phyloP scores from a whole-genome alignment of 2,888 invertebrate species.

The Lampropteryx suffumata region DNA sequence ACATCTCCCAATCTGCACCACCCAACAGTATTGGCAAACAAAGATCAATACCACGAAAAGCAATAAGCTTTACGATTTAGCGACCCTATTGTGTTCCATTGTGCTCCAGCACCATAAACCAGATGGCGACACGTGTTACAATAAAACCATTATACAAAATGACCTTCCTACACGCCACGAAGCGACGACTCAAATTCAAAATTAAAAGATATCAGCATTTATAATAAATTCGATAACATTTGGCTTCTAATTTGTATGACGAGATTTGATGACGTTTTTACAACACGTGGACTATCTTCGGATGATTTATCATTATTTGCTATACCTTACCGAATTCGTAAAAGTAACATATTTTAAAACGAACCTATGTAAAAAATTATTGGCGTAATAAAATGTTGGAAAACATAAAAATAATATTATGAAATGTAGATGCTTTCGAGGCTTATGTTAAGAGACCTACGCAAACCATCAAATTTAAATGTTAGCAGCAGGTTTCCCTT shows the following conservation, averaged over 20 bases:
- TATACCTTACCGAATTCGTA: too few relatives aligned
- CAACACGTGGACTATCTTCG: constrained; percentile 3
- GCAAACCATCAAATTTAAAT: constrained; percentile 17
- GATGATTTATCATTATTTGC: constrained; percentile 17
- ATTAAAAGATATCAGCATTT: constrained; percentile 7
- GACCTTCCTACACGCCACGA: constrained; percentile 13
- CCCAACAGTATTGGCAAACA: constrained; percentile 44
- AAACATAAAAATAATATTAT: constrained; percentile 12
- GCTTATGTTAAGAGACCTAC: constrained; percentile 20
- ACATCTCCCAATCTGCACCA: constrained; percentile 7
- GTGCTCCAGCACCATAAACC: constrained; percentile 33
- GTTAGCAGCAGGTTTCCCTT: constrained; percentile 5
- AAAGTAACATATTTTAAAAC: not conserved
- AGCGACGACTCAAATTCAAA: constrained; percentile 14
- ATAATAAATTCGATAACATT: constrained; percentile 10
- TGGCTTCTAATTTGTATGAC: constrained; percentile 11
- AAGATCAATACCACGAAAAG: constrained; percentile 59
- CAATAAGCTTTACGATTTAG: constrained; percentile 62
- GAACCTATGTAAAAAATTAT: constrained; percentile 11
- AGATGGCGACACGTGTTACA: constrained; percentile 30
- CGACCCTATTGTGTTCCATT: constrained; percentile 49
- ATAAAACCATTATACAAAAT: constrained; percentile 27
- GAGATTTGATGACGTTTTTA: constrained; percentile 17
- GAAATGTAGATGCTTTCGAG: constrained; percentile 1
- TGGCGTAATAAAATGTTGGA: constrained; percentile 14